Percentiles rank a stretch among this genome's conserved stretches.
phyloP scores from a whole-genome alignment of 2,113 vertebrate species.

The Aix galericulata region DNA sequence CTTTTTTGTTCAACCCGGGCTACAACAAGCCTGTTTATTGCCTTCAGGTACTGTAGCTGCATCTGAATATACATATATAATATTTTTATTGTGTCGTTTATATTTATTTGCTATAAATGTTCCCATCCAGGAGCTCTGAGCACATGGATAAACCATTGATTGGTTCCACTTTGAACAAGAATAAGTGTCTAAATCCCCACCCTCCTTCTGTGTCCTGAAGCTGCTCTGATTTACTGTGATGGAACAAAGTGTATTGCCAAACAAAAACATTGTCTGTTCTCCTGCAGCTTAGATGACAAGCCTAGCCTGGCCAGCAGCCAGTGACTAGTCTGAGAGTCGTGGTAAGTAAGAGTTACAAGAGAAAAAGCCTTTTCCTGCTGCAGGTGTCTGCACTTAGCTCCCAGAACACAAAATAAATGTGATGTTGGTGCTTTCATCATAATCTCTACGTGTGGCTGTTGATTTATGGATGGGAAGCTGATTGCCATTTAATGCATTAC shows the following conservation, averaged over 20 bases:
- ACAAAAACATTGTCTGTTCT: not conserved
- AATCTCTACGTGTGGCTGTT: not conserved
- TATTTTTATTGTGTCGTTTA: not conserved
- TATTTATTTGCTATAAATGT: not conserved
- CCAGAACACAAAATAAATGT: not conserved
- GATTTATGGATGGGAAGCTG: constrained; percentile 14
- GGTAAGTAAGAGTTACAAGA: not conserved
- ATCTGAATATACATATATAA: not conserved
- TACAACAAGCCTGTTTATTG: not conserved
- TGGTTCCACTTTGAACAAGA: not conserved
- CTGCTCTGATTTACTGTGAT: not conserved
- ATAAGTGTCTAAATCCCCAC: not conserved
- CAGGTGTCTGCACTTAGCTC: not conserved
- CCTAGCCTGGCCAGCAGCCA: not conserved
- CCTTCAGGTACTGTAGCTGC: not conserved
- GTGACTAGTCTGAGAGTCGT: not conserved
- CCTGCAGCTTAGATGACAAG: not conserved
- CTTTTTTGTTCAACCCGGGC: fast-evolving
- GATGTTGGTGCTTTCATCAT: not conserved
- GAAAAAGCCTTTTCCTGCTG: not conserved
- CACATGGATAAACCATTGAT: not conserved
- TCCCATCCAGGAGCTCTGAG: not conserved
- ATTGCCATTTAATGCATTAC: not conserved
- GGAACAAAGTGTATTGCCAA: not conserved
- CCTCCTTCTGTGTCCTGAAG: not conserved